Percentiles rank a stretch among this genome's conserved stretches.
Evolutionary conservation across 2,113 vertebrate genomes (phyloP).

Genomic region (Dipodomys merriami): DNA sequence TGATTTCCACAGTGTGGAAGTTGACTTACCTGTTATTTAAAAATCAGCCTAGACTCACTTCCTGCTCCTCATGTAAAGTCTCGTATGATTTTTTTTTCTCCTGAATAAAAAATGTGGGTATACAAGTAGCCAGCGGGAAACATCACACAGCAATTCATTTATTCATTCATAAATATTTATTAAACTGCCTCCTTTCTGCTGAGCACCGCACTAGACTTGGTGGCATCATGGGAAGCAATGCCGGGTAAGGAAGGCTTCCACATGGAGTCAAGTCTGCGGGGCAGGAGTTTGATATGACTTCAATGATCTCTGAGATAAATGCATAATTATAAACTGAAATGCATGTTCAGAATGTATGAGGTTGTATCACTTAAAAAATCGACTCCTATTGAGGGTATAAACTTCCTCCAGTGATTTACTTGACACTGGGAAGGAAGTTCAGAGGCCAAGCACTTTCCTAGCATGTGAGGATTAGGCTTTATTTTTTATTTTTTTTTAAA

Average conservation of each 20-base stretch:
- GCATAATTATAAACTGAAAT: neutral
- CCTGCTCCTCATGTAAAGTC: neutral
- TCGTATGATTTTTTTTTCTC: neutral
- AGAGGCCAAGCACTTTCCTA: no score
- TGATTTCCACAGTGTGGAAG: neutral
- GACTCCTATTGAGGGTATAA: neutral
- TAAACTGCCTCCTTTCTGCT: neutral
- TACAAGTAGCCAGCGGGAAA: neutral
- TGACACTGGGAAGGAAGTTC: no score
- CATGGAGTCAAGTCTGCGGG: no score
- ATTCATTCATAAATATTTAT: neutral
- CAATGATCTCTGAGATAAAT: neutral
- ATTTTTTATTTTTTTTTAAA: no score
- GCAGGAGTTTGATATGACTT: neutral
- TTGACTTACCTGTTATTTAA: slow-evolving; percentile 8
- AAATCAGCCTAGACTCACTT: neutral
- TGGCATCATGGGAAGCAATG: neutral
- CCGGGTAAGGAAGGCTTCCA: neutral
- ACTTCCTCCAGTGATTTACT: neutral
- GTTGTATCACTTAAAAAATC: neutral
- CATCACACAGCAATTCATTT: neutral
- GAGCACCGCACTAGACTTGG: neutral
- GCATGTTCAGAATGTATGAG: neutral
- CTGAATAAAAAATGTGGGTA: neutral
- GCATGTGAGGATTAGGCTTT: no score